Percentiles rank a stretch among this genome's conserved stretches.
These are phyloP conservation scores for Lophotis ruficrista DNA, from an alignment of 2,113 vertebrate genomes.

Conservation along the genomic window DNA sequence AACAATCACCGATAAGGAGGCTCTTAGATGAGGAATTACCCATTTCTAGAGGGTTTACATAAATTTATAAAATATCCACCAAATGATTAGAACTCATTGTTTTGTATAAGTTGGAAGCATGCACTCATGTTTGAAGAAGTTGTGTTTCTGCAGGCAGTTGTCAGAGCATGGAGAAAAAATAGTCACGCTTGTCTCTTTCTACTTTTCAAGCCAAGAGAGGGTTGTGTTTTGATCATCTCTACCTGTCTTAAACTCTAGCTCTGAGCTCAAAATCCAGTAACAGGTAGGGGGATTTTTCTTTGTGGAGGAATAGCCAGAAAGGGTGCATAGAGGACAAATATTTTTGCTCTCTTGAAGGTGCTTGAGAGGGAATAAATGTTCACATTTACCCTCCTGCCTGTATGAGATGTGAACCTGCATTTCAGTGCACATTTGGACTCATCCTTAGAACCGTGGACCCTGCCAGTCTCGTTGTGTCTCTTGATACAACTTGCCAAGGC, in stretches of 20 bases:
- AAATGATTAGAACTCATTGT: neutral
- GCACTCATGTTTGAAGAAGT: neutral
- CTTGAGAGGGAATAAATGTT: neutral
- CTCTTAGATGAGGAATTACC: neutral
- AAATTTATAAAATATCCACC: neutral
- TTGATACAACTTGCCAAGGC: accelerated
- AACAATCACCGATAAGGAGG: neutral
- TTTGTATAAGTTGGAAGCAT: neutral
- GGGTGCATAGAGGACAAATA: accelerated
- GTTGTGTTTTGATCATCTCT: neutral
- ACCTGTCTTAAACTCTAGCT: neutral
- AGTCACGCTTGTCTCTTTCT: neutral
- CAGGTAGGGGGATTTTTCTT: no score
- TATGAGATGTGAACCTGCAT: neutral
- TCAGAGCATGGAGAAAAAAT: neutral
- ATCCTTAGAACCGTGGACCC: neutral
- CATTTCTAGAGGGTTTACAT: neutral
- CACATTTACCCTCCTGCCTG: neutral
- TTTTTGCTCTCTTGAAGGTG: neutral
- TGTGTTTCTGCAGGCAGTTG: neutral
- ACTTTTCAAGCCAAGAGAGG: neutral
- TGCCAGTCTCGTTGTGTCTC: neutral
- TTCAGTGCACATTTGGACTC: neutral
- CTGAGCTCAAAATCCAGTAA: neutral
- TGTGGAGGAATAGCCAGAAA: neutral